Evolutionary conservation across 1,140 invertebrate species (phyloP).

Genomic region (Parasteatoda tepidariorum): DNA sequence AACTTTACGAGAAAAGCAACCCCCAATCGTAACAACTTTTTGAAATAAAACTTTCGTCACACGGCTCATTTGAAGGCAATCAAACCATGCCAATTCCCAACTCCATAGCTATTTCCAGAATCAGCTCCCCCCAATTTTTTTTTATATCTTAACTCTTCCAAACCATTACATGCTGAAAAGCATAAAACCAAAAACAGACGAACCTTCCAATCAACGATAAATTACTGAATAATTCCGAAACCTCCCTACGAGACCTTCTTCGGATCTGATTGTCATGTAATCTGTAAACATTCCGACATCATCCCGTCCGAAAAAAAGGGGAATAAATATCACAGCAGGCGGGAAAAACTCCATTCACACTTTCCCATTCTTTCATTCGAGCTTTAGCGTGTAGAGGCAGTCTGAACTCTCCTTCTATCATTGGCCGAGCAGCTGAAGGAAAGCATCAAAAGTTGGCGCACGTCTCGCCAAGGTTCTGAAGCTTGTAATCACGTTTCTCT

Average conservation of each 20-base stretch:
- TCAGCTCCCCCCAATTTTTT: too few relatives aligned
- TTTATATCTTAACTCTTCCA: too few relatives aligned
- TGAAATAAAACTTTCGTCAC: too few relatives aligned
- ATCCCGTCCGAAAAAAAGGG: background rate
- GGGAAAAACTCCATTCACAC: conserved; percentile 39
- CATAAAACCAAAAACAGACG: too few relatives aligned
- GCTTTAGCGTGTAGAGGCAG: background rate
- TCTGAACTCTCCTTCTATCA: background rate
- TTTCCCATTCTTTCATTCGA: background rate
- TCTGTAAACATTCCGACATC: conserved; percentile 4
- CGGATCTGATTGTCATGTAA: conserved; percentile 11
- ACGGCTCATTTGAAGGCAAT: too few relatives aligned
- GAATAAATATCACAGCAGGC: conserved; percentile 7
- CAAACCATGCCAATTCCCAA: too few relatives aligned
- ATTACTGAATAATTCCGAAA: conserved; percentile 12
- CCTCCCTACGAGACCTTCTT: background rate
- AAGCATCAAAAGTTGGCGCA: conserved; percentile 15
- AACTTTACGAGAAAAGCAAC: too few relatives aligned
- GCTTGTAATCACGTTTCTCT: conserved; percentile 42
- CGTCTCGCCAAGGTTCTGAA: background rate
- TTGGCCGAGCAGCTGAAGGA: background rate
- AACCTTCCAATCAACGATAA: background rate
- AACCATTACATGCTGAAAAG: too few relatives aligned
- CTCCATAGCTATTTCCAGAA: too few relatives aligned
- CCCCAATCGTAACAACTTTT: too few relatives aligned